These are phyloP conservation scores for Tipula lateralis DNA, from an alignment of 2,888 invertebrate species.

Conservation along the genomic window DNA sequence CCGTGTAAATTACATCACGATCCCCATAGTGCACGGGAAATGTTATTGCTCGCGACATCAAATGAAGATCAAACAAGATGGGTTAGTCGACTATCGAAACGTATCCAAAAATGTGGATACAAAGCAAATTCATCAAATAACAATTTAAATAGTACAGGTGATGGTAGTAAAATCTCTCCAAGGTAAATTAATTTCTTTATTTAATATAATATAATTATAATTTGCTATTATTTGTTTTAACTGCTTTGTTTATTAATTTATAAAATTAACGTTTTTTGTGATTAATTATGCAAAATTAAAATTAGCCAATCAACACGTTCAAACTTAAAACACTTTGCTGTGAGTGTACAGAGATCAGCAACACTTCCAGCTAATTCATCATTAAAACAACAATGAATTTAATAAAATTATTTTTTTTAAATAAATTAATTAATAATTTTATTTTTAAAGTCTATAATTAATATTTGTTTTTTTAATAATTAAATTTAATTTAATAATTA, in stretches of 20 bases:
- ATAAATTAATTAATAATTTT: not conserved
- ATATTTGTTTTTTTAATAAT: not conserved
- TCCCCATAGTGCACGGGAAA: slow-evolving; percentile 87
- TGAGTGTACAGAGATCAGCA: slow-evolving; percentile 72
- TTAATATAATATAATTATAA: not conserved
- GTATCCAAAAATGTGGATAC: slow-evolving; percentile 90
- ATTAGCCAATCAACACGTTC: slow-evolving; percentile 50
- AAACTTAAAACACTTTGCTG: slow-evolving; percentile 49
- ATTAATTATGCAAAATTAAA: not conserved
- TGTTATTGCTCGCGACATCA: slow-evolving; percentile 80
- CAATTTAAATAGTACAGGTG: slow-evolving; percentile 44
- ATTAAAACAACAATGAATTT: slow-evolving; percentile 54
- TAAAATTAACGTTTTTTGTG: slow-evolving; percentile 14
- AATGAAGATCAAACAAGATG: slow-evolving; percentile 87
- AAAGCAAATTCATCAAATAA: slow-evolving; percentile 69
- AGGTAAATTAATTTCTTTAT: slow-evolving; percentile 54
- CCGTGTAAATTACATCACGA: slow-evolving; percentile 96
- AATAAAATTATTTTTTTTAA: not conserved
- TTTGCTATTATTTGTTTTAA: not conserved
- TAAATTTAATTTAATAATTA: not conserved
- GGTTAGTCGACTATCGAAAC: slow-evolving; percentile 85
- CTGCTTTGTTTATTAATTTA: slow-evolving; percentile 14
- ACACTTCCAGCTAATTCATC: slow-evolving; percentile 83
- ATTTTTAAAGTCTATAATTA: not conserved
- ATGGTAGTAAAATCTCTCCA: slow-evolving; percentile 69